phyloP scores from a whole-genome alignment of 2,113 vertebrate genomes.

The Tetrao urogallus region DNA sequence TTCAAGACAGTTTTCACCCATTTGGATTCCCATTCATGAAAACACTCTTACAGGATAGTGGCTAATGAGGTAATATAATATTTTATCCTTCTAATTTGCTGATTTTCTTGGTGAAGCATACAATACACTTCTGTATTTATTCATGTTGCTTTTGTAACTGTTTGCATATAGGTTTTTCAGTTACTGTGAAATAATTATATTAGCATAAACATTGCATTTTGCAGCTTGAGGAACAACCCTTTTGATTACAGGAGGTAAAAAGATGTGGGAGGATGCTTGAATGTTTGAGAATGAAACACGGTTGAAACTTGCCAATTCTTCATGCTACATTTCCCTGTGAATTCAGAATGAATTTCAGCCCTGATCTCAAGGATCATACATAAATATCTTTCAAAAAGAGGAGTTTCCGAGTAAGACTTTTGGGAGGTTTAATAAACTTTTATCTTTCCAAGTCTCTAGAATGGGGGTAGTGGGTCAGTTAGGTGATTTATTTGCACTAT shows the following conservation, averaged over 20 bases:
- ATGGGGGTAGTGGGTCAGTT: neutral
- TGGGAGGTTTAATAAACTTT: neutral
- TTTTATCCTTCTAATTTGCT: slow-evolving; percentile 19
- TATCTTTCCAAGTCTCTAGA: neutral
- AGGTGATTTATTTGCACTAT: neutral
- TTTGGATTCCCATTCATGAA: neutral
- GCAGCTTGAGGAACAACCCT: neutral
- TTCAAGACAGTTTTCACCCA: neutral
- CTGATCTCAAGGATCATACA: neutral
- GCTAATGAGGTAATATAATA: slow-evolving; percentile 23
- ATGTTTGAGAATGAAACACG: slow-evolving; percentile 7
- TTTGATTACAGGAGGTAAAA: slow-evolving; percentile 13
- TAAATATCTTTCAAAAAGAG: neutral
- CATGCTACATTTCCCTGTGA: neutral
- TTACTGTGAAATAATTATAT: slow-evolving; percentile 29
- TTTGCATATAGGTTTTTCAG: neutral
- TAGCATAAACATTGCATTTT: slow-evolving; percentile 22
- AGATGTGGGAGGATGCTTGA: slow-evolving; percentile 5
- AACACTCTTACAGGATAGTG: neutral
- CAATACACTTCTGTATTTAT: neutral
- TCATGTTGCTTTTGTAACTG: neutral
- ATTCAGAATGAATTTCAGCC: neutral
- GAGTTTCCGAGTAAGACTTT: neutral
- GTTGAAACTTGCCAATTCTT: neutral
- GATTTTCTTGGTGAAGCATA: slow-evolving; percentile 1